A percentile compares a stretch with the other conserved stretches of the same genome.
Evolutionary conservation across 2,113 vertebrate genomes (phyloP).

Genomic region (Dicerorhinus sumatrensis): DNA sequence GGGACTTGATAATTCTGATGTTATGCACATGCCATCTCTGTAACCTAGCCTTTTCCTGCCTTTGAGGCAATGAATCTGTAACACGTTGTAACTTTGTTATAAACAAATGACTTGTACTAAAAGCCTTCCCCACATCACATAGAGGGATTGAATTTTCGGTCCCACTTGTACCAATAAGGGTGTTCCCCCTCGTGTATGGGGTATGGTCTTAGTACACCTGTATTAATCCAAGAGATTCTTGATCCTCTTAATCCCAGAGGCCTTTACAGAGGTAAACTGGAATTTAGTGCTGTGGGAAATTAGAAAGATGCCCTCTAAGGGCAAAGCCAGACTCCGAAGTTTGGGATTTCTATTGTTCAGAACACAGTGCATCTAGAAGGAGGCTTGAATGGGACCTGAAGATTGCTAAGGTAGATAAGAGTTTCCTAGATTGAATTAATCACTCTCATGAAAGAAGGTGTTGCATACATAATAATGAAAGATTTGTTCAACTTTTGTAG

Average conservation of each 20-base stretch:
- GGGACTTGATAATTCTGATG: not conserved
- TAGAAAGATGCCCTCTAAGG: not conserved
- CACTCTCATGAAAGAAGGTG: not conserved
- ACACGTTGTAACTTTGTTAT: not conserved
- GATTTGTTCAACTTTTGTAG: not conserved
- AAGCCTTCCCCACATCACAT: not conserved
- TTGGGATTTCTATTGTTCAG: not conserved
- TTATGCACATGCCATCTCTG: not conserved
- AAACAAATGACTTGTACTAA: constrained; percentile 15
- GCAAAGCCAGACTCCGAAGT: not conserved
- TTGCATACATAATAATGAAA: not conserved
- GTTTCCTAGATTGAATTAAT: not conserved
- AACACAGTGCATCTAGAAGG: not conserved
- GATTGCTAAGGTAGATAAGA: not conserved
- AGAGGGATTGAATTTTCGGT: not conserved
- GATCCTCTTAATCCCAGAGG: not conserved
- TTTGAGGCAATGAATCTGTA: not conserved
- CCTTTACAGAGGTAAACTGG: not conserved
- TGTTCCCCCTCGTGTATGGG: not conserved
- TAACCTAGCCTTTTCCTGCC: not conserved
- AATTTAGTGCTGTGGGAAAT: not conserved
- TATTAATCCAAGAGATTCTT: not conserved
- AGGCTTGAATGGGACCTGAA: not conserved
- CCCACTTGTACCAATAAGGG: not conserved
- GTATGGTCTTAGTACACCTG: not conserved